A percentile compares a stretch with the other conserved stretches of the same genome.
These are phyloP conservation scores for Blastobasis adustella DNA, from an alignment of 2,888 invertebrate genomes.

Conservation along the genomic window DNA sequence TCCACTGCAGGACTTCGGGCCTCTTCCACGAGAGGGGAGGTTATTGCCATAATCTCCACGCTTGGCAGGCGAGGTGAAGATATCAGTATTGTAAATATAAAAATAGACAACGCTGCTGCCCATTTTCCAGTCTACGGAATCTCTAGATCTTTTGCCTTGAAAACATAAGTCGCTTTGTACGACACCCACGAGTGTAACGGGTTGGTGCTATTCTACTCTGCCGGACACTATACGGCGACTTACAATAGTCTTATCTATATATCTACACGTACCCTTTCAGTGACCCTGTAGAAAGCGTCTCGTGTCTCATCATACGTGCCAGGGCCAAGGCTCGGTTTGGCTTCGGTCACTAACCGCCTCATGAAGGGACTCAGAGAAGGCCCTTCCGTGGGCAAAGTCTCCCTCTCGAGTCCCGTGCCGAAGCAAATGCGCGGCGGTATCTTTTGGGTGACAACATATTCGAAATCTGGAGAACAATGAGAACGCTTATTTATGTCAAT, in stretches of 20 bases:
- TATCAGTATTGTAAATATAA: too few relatives aligned
- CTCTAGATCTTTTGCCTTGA: too few relatives aligned
- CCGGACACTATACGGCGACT: too few relatives aligned
- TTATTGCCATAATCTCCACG: too few relatives aligned
- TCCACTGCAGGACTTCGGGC: too few relatives aligned
- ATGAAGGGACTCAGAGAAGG: constrained; percentile 63
- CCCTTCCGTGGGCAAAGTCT: constrained; percentile 56
- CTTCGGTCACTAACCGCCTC: constrained; percentile 45
- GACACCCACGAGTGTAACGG: too few relatives aligned
- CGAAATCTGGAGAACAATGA: constrained; percentile 54
- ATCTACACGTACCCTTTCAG: constrained; percentile 36
- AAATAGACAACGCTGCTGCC: too few relatives aligned
- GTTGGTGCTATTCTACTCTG: too few relatives aligned
- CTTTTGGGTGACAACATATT: constrained; percentile 71
- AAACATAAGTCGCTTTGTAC: too few relatives aligned
- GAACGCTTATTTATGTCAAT: neutral
- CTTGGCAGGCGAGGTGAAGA: too few relatives aligned
- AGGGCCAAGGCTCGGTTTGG: constrained; percentile 43
- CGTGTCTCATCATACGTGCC: constrained; percentile 37
- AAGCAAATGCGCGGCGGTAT: constrained; percentile 63
- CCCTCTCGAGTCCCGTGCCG: constrained; percentile 59
- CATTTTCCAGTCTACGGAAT: too few relatives aligned
- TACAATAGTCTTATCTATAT: neutral
- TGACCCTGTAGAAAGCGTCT: constrained; percentile 51
- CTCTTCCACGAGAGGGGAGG: too few relatives aligned